Percentiles rank a stretch among this genome's conserved stretches.
Conservation (phyloP, 2,113 vertebrate species). For the Stictonetta naevosa region DNA sequence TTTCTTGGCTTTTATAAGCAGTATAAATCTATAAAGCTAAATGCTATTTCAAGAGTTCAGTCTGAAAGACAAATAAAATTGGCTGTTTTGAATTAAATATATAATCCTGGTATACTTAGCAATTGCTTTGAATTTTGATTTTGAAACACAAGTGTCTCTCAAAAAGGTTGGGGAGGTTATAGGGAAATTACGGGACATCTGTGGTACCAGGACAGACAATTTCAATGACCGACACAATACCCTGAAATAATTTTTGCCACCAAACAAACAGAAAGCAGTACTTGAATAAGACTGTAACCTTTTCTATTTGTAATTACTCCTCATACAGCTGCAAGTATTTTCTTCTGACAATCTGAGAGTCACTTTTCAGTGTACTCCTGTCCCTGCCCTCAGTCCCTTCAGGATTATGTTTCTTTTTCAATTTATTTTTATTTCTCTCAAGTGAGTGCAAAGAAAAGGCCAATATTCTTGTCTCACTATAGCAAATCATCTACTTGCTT, state of each 20-base stretch:
- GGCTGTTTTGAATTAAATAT: conserved; percentile 13
- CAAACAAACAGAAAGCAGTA: neutral
- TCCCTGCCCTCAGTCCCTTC: neutral
- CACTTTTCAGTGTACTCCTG: neutral
- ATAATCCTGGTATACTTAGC: neutral
- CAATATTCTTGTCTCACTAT: neutral
- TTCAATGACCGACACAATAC: neutral
- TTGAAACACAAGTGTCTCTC: neutral
- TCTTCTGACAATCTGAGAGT: neutral
- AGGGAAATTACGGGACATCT: neutral
- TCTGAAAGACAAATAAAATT: conserved; percentile 61
- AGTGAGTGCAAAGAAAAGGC: neutral
- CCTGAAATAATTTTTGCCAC: neutral
- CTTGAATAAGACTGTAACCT: neutral
- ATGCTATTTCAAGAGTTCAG: conserved; percentile 43
- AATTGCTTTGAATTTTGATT: neutral
- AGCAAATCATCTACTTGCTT: neutral
- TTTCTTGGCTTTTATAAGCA: neutral
- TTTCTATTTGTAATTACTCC: neutral
- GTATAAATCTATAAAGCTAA: neutral
- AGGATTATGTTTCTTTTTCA: too few relatives aligned
- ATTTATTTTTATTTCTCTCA: neutral
- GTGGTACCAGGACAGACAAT: neutral
- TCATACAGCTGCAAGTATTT: neutral
- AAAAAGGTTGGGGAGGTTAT: neutral